Evolutionary conservation across 2,797 vertebrate species (phyloP), one percentile per base, ranked within the genome.

Genomic region (Peromyscus nudipes): DNA sequence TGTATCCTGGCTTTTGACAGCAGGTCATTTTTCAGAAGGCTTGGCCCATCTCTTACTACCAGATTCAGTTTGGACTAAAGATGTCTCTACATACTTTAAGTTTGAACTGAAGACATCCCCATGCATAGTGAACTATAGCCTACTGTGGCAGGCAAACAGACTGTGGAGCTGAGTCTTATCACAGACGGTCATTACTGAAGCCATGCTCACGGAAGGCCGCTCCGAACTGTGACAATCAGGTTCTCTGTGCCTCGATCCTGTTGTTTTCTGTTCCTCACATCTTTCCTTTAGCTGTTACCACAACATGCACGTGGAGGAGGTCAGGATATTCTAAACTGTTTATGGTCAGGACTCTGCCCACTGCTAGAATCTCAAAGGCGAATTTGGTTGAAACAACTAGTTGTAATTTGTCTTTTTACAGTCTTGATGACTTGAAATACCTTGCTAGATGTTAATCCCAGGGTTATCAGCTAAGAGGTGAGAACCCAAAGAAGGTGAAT

Each of bases 201-300:
- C 14, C 23, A 17, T 21, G 19, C 60, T 69, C 49, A 3, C 0
- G 3, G 0, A 86, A 80, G 34, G 27, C 19, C 0, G 8, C 65
- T 19, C 12, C 25, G 8, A 71, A 67, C 40, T 73, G 14, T 17
- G 86, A 73, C 82, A 64, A 0, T 73, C 52, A 25, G 62, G 11
- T 17, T 71, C 19, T 52, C 62, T 34, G 10, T 11, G 37, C 31
- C 73, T 79, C 21, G 5, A 9, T 86, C 25, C 73, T 29, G 13
- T 62, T 71, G 10, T 21, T 75, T 40, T 27, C 77, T 52, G 40
- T 6, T 43, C 60, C 17, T 14, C 49, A 86, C 9, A 27, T 79
- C 73, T 62, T 71, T 73, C 77, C 82, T 71, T 65, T 13, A 21
- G 60, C 57, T 77, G 46, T n/a, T 60, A 46, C 9, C 29, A 31